Evolutionary conservation across 92 coral and sea anemone species (phyloP).

Genomic region (Zoanthus sansibaricus): DNA sequence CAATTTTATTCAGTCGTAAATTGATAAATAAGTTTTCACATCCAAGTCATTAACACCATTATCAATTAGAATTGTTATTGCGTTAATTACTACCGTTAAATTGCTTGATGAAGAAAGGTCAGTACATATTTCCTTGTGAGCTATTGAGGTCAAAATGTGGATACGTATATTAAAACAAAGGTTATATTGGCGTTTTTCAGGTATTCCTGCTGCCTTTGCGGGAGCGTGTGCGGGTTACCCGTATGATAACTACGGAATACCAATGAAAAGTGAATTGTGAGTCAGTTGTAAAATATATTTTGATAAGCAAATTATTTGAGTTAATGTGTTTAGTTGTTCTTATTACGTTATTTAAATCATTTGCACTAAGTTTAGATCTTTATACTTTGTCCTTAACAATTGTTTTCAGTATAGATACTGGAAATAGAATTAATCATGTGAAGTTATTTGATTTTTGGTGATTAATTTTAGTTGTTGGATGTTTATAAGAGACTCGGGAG

Average conservation of each 20-base stretch:
- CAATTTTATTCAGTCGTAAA: too few relatives aligned
- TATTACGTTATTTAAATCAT: not conserved
- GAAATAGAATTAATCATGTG: not conserved
- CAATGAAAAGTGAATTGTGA: conserved; percentile 81
- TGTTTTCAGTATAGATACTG: not conserved
- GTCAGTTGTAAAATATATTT: conserved; percentile 21
- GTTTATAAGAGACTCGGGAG: conserved; percentile 72
- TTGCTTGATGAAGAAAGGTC: not conserved
- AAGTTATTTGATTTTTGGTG: not conserved
- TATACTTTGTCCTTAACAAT: too few relatives aligned
- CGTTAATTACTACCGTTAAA: not conserved
- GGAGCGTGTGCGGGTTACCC: conserved; percentile 86
- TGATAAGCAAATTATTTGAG: not conserved
- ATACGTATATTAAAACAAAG: not conserved
- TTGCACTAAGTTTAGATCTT: not conserved
- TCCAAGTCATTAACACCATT: not conserved
- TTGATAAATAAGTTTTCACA: too few relatives aligned
- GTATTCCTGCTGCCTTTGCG: conserved; percentile 86
- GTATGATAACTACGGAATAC: conserved; percentile 80
- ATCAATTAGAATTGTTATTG: not conserved
- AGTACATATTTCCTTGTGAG: not conserved
- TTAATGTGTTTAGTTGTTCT: not conserved
- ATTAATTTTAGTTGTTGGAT: conserved; percentile 76
- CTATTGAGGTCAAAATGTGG: not conserved
- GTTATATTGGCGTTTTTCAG: conserved; percentile 34